phyloP scores from a whole-genome alignment of 2,797 vertebrate genomes.

The Hydrolagus colliei region DNA sequence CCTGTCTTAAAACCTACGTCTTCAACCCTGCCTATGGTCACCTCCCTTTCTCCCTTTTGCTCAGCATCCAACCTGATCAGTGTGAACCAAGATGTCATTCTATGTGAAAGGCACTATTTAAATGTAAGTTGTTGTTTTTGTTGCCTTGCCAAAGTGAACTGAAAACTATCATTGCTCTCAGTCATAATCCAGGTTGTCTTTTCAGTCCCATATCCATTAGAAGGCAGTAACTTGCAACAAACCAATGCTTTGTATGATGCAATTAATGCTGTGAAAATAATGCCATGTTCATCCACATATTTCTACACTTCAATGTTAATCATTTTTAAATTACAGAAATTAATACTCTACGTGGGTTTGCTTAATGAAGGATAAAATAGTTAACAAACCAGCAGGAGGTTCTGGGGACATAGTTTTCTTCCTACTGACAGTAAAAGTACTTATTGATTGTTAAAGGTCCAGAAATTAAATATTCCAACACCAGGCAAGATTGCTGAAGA shows the following conservation, averaged over 20 bases:
- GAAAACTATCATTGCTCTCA: background rate
- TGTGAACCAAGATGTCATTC: too few relatives aligned
- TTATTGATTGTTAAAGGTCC: constrained; percentile 47
- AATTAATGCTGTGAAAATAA: background rate
- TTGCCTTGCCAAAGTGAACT: too few relatives aligned
- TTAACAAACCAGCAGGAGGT: background rate
- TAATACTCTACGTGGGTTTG: background rate
- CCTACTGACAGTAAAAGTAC: constrained; percentile 27
- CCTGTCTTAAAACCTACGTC: too few relatives aligned
- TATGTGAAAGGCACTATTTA: background rate
- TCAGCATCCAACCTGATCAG: too few relatives aligned
- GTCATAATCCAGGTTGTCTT: background rate
- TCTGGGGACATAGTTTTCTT: background rate
- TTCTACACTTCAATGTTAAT: background rate
- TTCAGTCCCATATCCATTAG: background rate
- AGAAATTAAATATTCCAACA: constrained; percentile 43
- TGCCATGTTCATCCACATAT: background rate
- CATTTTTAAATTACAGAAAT: background rate
- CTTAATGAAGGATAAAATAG: background rate
- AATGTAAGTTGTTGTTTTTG: background rate
- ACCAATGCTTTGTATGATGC: background rate
- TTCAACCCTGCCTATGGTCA: too few relatives aligned
- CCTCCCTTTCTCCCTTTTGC: too few relatives aligned
- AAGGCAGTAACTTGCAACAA: background rate
- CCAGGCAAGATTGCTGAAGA: constrained; percentile 43